Evolutionary conservation across 2,888 invertebrate species (phyloP), one percentile per base, ranked within the genome.

Genomic region (Microplitis manilae): DNA sequence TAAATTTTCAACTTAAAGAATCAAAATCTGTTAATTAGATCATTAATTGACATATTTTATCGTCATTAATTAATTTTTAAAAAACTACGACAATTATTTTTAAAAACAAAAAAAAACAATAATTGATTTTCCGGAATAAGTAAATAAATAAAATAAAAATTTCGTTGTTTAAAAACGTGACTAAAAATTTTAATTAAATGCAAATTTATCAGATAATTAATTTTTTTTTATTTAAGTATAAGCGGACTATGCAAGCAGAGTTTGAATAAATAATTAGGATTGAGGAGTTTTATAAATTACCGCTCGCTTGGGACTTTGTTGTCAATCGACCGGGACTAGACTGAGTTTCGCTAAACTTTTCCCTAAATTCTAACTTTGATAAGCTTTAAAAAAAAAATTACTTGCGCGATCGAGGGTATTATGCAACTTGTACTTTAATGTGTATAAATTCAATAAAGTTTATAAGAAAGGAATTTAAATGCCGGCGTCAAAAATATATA

Each of bases 21-120:
- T 30, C 4, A 30, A 30, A 30, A 30, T 59, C 7, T 59, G 13
- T 59, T 59, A 17, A n/a, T 17, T 69, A 77, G 61, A 73, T 72
- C 38, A 61, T 77, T 77, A 77, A 77, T 73, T 77, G 73, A 73
- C 77, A 69, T 64, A 77, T 72, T 76, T 72, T 76, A 76, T 76
- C 50, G 50, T 50, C 8, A 13, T 50, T 50, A 50, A 50, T 50
- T 50, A 50, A 50, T 50, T 50, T 50, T 50, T 13, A 50, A 13
- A 2, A 50, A 50, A 50, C 13, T 4, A 50, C 50, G 13, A 13
- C 13, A 30, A 30, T 30, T 30, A 30, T 30, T 30, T 0, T 4
- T 30, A 2, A 30, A 30, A 30, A 30, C 2, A 30, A 30, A 30
- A 30, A 30, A 17, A 17, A 17, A 59, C 0, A 59, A 13, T 59